Conservation (phyloP, 2,888 invertebrate genomes). For the Leptopilina drosophilae region DNA sequence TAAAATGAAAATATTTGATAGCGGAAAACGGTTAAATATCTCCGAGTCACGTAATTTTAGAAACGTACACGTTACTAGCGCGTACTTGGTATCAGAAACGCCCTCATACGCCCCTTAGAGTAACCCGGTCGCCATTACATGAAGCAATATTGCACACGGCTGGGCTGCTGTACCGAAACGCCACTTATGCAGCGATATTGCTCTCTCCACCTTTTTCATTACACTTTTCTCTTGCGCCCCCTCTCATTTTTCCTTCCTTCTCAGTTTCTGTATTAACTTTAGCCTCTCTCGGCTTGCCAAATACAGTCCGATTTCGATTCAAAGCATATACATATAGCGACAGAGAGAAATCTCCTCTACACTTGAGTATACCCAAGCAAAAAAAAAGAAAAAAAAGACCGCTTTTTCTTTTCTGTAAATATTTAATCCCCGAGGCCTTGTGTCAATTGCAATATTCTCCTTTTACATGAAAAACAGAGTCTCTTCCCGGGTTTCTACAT, state of each 20-base stretch:
- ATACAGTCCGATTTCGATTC: slow-evolving; percentile 13
- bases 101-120: slow-evolving; percentile 47
- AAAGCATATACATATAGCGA: background rate
- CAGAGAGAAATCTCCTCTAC: too few relatives aligned
- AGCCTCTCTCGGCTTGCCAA: background rate
- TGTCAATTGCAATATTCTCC: background rate
- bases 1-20: slow-evolving; percentile 5
- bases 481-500: background rate
- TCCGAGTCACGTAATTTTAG: slow-evolving; percentile 47
- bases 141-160: slow-evolving; percentile 53
- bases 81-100: slow-evolving; percentile 46
- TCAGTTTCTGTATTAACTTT: background rate
- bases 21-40: slow-evolving; percentile 38
- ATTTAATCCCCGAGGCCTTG: background rate
- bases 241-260: background rate
- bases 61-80: slow-evolving; percentile 44
- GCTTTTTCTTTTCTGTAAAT: background rate
- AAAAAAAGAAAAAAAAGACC: background rate
- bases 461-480: background rate
- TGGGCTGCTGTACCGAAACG: slow-evolving; percentile 50
- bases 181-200: slow-evolving; percentile 56
- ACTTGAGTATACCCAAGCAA: background rate
- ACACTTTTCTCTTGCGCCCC: slow-evolving; percentile 5
- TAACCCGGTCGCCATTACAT: slow-evolving; percentile 50
- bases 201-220: slow-evolving; percentile 44